Conservation (phyloP, 1,140 invertebrate species). For the Harlomillsia oculata region DNA sequence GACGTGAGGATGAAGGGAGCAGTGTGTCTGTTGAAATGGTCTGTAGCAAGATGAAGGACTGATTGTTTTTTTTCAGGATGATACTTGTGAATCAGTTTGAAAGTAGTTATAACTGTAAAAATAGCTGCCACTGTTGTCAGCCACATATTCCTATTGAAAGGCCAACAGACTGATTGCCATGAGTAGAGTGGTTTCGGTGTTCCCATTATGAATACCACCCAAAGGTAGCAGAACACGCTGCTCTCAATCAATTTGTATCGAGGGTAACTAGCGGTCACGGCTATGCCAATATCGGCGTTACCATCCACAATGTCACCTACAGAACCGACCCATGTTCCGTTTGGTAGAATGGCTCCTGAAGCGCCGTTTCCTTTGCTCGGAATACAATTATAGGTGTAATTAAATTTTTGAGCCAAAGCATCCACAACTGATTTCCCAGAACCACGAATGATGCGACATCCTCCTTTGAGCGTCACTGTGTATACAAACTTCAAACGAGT, state of each 20-base stretch:
- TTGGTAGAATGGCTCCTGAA: constrained; percentile 6
- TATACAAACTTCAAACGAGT: constrained; percentile 2
- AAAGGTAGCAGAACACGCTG: not conserved
- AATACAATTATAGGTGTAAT: not conserved
- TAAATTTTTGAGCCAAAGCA: not conserved
- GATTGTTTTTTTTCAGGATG: too few species aligned
- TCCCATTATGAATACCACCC: not conserved
- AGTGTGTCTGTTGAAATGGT: not conserved
- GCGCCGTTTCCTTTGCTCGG: not conserved
- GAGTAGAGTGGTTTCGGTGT: not conserved
- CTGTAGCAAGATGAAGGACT: not conserved
- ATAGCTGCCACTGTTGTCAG: not conserved
- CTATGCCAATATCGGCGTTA: not conserved
- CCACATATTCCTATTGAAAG: not conserved
- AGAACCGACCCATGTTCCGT: constrained; percentile 6
- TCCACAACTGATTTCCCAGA: constrained; percentile 1
- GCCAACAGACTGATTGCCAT: not conserved
- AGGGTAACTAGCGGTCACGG: not conserved
- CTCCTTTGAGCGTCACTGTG: not conserved
- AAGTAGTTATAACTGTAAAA: not conserved
- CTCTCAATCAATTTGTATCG: not conserved
- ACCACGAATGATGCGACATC: not conserved
- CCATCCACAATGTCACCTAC: constrained; percentile 5
- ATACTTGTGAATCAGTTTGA: not conserved
- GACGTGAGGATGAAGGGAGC: not conserved